phyloP scores from a whole-genome alignment of 1,140 invertebrate genomes.

The Agrilus planipennis region DNA sequence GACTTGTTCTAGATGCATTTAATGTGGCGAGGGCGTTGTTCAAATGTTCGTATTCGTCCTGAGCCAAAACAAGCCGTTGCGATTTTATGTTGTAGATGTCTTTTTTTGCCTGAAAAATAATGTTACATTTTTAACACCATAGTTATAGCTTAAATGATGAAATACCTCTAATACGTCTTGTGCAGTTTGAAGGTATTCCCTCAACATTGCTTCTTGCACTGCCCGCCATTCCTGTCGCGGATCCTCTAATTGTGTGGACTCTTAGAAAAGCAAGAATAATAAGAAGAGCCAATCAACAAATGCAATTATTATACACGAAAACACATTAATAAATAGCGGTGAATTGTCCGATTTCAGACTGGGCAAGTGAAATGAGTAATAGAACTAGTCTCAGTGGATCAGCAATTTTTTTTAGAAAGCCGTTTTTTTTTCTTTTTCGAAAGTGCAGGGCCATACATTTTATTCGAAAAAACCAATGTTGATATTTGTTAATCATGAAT shows the following conservation, averaged over 20 bases:
- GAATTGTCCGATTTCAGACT: too few species aligned
- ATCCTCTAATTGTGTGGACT: slow-evolving; percentile 91
- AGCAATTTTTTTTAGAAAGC: too few species aligned
- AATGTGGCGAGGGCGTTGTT: slow-evolving; percentile 76
- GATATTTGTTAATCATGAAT: too few species aligned
- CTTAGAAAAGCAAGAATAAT: slow-evolving; percentile 44
- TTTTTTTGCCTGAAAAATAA: slow-evolving; percentile 75
- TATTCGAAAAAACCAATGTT: too few species aligned
- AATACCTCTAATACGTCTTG: slow-evolving; percentile 86
- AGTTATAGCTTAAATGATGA: slow-evolving; percentile 13
- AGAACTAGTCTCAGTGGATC: too few species aligned
- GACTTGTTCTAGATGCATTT: slow-evolving; percentile 69
- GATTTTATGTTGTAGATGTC: slow-evolving; percentile 94
- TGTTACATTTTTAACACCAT: slow-evolving; percentile 5
- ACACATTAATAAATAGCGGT: too few species aligned
- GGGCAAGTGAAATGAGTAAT: too few species aligned
- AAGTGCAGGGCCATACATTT: too few species aligned
- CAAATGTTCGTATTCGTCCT: slow-evolving; percentile 92
- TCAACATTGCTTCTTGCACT: slow-evolving; percentile 91
- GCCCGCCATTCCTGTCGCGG: slow-evolving; percentile 90
- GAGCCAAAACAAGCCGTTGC: slow-evolving; percentile 79
- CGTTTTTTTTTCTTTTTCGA: too few species aligned
- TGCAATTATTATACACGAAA: too few species aligned
- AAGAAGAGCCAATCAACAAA: too few species aligned
- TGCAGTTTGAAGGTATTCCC: slow-evolving; percentile 89